Base-by-base conservation (phyloP, 2,888 invertebrate genomes). In the Drosophila atripex region DNA sequence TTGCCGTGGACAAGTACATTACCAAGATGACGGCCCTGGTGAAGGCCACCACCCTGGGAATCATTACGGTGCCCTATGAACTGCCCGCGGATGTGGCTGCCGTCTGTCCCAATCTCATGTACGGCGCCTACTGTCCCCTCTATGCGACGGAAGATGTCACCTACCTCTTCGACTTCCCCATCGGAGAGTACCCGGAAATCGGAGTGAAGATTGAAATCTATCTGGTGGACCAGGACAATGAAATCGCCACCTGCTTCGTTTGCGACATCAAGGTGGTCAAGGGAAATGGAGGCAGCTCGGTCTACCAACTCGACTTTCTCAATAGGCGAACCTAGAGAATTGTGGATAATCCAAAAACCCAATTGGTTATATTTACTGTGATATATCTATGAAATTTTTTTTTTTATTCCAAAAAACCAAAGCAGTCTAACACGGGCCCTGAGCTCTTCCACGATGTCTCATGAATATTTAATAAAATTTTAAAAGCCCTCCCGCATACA, bases 261-360 rank as follows among this genome's bases (percentile, higher is more conserved):
- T 86, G 86, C 51, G 90, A 90, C 57, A 89, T 91, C 39, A 89
- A 90, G 77, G 91, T 91, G 1, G 89, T 79, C 43, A 91, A 90
- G 50, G 78, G 75, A 1, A 43, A 39, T 2, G 38, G 53, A 5
- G 43, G 25, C 11, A 53, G 11, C 2, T 59, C 61, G 1, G 12
- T 70, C 30, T 77, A 86, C 11, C 68, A 84, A 38, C 61, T 82
- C 11, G 72, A 86, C 43, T 80, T 59, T 51, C 76, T 80, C 6
- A 50, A 84, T 16, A 65, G 11, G 11, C 35, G 28, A 59, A n/a
- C 8, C 2, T 21, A 8, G 2, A n/a, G 9, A 8, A 12, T 0
- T 21, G 18, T 46, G 3, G 25, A 18, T 14, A 1, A 18, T 45
- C n/a, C 56, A 14, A 41, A 30, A 47, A 46, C 45, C 39, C 39